Evolutionary conservation across 1,140 invertebrate species (phyloP).

Genomic region (Chelonus insularis): DNA sequence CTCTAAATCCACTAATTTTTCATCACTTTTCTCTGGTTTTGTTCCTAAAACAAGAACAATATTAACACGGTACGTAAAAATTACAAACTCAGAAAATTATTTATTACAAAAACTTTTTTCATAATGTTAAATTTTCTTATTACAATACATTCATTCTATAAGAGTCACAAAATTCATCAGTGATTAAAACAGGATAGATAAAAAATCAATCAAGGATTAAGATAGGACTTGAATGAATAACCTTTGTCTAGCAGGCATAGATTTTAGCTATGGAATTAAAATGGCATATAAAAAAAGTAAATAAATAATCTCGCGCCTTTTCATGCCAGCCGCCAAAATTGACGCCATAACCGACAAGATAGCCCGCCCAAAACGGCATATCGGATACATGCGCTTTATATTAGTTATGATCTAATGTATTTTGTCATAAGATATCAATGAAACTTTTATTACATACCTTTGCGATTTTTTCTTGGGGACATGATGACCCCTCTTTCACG

Average conservation of each 20-base stretch:
- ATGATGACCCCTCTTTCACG: constrained; percentile 19
- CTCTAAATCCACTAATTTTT: constrained; percentile 7
- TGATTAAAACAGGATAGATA: no score
- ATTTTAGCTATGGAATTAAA: neutral
- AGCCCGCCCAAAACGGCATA: constrained; percentile 37
- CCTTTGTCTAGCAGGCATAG: neutral
- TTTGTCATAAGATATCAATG: neutral
- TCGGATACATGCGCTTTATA: constrained; percentile 7
- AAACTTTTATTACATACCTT: constrained; percentile 30
- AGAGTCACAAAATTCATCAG: no score
- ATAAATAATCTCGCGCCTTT: constrained; percentile 6
- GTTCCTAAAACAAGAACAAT: constrained; percentile 12
- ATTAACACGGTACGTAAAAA: neutral
- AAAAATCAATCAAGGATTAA: neutral
- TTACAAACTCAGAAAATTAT: neutral
- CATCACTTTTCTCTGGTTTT: constrained; percentile 9
- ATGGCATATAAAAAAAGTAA: neutral
- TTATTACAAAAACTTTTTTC: no score
- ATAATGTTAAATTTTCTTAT: no score
- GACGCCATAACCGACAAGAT: constrained; percentile 34
- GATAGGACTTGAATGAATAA: neutral
- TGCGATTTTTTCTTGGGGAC: constrained; percentile 39
- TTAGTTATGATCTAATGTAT: neutral
- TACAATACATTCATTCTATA: no score
- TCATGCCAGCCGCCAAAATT: constrained; percentile 36